Percentiles rank a stretch among this genome's conserved stretches.
phyloP scores from a whole-genome alignment of 2,113 vertebrate species.

The Orientallactaga bullata region DNA sequence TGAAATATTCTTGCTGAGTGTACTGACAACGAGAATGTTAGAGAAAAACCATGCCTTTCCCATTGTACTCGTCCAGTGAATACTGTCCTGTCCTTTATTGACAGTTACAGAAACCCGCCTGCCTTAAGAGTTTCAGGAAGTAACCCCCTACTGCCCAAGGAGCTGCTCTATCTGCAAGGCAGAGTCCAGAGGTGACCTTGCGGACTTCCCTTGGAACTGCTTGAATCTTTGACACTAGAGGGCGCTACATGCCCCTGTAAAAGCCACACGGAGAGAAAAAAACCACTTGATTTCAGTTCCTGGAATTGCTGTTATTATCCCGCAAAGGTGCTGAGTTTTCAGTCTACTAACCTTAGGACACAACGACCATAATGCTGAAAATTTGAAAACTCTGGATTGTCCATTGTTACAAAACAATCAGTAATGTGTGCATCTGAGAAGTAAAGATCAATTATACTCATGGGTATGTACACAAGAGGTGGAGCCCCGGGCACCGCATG shows the following conservation, averaged over 20 bases:
- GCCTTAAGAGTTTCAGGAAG: not conserved
- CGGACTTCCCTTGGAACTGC: not conserved
- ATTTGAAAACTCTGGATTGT: not conserved
- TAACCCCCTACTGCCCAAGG: not conserved
- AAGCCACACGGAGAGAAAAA: not conserved
- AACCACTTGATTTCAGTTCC: not conserved
- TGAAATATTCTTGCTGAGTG: not conserved
- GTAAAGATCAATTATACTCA: no score
- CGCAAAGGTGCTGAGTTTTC: not conserved
- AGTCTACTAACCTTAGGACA: not conserved
- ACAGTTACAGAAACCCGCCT: not conserved
- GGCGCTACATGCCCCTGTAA: conserved; percentile 83
- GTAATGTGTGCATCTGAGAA: fast-evolving
- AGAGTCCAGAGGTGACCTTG: not conserved
- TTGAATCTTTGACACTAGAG: conserved; percentile 82
- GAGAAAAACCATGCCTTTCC: fast-evolving
- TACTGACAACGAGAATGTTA: not conserved
- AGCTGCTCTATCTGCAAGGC: not conserved
- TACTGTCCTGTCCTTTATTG: not conserved
- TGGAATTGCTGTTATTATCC: not conserved
- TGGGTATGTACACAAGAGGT: fast-evolving
- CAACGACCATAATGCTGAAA: not conserved
- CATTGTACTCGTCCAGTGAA: not conserved
- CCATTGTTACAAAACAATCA: not conserved
- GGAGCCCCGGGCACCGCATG: fast-evolving